Conservation (phyloP, 2,888 invertebrate species). For the Antheraea assamensis region DNA sequence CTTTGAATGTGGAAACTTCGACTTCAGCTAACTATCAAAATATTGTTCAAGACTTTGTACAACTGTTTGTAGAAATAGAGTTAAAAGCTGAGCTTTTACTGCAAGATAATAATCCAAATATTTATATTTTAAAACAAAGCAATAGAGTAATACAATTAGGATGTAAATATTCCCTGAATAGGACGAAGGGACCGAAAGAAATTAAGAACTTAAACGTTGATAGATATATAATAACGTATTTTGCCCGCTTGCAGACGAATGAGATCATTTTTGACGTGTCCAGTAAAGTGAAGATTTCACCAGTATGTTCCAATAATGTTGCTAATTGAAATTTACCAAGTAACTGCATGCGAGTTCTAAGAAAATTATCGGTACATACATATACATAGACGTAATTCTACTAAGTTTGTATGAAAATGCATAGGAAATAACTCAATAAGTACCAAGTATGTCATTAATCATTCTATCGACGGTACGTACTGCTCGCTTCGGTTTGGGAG, state of each 20-base stretch:
- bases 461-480: neutral
- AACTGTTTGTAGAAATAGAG: conserved; percentile 12
- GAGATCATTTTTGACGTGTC: neutral
- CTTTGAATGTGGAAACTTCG: conserved; percentile 1
- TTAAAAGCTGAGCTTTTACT: neutral
- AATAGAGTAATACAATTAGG: too few relatives aligned
- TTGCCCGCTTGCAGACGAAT: too few relatives aligned
- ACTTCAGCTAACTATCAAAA: conserved; percentile 17
- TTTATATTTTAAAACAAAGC: neutral
- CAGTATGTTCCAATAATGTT: neutral
- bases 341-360: neutral
- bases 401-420: neutral
- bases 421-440: too few relatives aligned
- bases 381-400: too few relatives aligned
- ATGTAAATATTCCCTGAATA: too few relatives aligned
- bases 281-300: neutral
- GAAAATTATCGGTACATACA: neutral
- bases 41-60: conserved; percentile 12
- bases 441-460: neutral
- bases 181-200: too few relatives aligned
- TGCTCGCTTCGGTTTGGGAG: neutral
- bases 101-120: neutral
- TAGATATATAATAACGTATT: too few relatives aligned
- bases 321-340: neutral
- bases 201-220: too few relatives aligned